These are phyloP conservation scores for Himalopsyche japonica DNA, from an alignment of 2,888 invertebrate species.

Conservation along the genomic window DNA sequence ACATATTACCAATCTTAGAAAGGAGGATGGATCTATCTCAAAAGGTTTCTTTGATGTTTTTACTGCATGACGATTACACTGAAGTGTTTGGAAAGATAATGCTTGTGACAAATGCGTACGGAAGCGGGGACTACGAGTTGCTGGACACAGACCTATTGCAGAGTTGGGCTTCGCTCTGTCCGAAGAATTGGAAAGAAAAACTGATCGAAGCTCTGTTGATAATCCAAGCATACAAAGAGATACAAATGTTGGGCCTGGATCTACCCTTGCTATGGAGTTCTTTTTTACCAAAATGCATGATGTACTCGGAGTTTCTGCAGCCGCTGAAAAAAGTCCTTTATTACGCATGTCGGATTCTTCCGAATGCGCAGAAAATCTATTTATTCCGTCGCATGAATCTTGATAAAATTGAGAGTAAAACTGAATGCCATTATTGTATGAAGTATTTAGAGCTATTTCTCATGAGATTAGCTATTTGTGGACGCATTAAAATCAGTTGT, in stretches of 20 bases:
- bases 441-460: background rate
- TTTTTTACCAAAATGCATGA: conserved; percentile 48
- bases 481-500: background rate
- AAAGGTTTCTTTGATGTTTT: conserved; percentile 45
- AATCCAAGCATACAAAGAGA: conserved; percentile 50
- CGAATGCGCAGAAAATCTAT: background rate
- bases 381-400: background rate
- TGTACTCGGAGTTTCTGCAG: conserved; percentile 48
- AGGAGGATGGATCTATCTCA: conserved; percentile 52
- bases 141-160: conserved; percentile 41
- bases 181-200: conserved; percentile 50
- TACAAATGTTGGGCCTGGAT: conserved; percentile 50
- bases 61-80: conserved; percentile 9
- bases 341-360: background rate
- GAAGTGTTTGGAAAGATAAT: conserved; percentile 44
- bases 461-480: background rate
- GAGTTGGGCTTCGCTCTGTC: conserved; percentile 44
- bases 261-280: conserved; percentile 44
- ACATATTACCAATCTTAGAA: conserved; percentile 51
- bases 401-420: background rate
- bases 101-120: conserved; percentile 42
- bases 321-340: conserved; percentile 36
- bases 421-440: background rate
- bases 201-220: conserved; percentile 59
- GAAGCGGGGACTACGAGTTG: background rate